These are phyloP conservation scores for Bubalus kerabau DNA, from an alignment of 2,113 vertebrate species.

Conservation along the genomic window DNA sequence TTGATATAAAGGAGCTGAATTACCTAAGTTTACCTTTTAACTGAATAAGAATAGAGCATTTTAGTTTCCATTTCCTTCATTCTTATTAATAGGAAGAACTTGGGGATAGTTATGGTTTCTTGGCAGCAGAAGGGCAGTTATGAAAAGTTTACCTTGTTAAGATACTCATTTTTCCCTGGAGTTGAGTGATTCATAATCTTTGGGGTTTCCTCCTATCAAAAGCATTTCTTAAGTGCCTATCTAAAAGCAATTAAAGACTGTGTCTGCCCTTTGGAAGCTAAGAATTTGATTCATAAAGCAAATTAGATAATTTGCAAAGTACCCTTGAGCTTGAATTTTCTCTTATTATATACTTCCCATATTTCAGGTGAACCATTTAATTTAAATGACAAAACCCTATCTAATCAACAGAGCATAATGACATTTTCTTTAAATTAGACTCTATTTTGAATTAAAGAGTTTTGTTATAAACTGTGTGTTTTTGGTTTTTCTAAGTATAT, in stretches of 20 bases:
- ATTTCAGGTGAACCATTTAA: slow-evolving; percentile 55
- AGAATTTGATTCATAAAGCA: slow-evolving; percentile 48
- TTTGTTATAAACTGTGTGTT: slow-evolving; percentile 66
- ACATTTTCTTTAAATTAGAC: slow-evolving; percentile 67
- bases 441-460: slow-evolving; percentile 64
- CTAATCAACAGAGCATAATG: slow-evolving; percentile 31
- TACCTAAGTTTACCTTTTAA: neutral
- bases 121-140: neutral
- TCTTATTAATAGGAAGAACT: neutral
- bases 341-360: slow-evolving; percentile 18
- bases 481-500: slow-evolving; percentile 65
- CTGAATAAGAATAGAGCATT: neutral
- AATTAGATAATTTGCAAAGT: slow-evolving; percentile 38
- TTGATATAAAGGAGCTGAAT: neutral
- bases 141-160: slow-evolving; percentile 16
- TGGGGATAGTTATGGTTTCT: neutral
- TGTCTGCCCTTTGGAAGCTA: slow-evolving; percentile 42
- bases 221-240: slow-evolving; percentile 65
- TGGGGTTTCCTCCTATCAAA: slow-evolving; percentile 25
- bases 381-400: slow-evolving; percentile 46
- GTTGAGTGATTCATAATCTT: slow-evolving; percentile 23
- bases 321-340: slow-evolving; percentile 22
- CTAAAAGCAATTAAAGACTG: slow-evolving; percentile 54
- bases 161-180: neutral
- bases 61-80: neutral